Percentiles rank a stretch among this genome's conserved stretches.
These are phyloP conservation scores for Malthinus flaveolus DNA, from an alignment of 2,888 invertebrate species.

Conservation along the genomic window DNA sequence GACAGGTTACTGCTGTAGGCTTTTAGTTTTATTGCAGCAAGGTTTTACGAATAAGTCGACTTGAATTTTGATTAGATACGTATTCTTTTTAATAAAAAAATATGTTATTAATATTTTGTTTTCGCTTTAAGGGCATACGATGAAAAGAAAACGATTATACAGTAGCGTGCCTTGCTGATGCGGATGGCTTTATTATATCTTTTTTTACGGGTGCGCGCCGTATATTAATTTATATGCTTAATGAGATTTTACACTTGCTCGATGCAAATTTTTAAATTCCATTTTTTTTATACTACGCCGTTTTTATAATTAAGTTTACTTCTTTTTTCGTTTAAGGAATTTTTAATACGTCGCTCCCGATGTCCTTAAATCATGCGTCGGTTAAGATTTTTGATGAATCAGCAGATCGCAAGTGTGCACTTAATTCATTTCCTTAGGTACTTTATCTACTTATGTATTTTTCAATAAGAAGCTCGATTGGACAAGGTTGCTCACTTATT, in stretches of 20 bases:
- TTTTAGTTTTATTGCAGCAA: slow-evolving; percentile 34
- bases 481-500: not conserved
- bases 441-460: too few species aligned
- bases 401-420: too few species aligned
- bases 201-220: slow-evolving; percentile 14
- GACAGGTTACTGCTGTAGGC: slow-evolving; percentile 50
- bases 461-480: too few species aligned
- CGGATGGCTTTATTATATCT: slow-evolving; percentile 10
- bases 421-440: too few species aligned
- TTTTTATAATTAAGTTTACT: too few species aligned
- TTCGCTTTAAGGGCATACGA: slow-evolving; percentile 7
- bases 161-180: slow-evolving; percentile 18
- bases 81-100: slow-evolving; percentile 15
- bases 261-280: not conserved
- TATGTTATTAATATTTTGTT: slow-evolving; percentile 18
- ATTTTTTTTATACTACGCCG: too few species aligned
- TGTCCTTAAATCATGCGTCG: too few species aligned
- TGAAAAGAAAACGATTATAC: slow-evolving; percentile 18
- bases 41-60: slow-evolving; percentile 41
- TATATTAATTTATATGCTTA: slow-evolving; percentile 17
- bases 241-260: slow-evolving; percentile 12
- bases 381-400: too few species aligned
- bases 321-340: too few species aligned
- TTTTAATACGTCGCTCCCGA: too few species aligned
- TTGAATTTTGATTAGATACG: slow-evolving; percentile 29